phyloP scores from a whole-genome alignment of 2,113 vertebrate genomes.

The Gorilla gorilla region DNA sequence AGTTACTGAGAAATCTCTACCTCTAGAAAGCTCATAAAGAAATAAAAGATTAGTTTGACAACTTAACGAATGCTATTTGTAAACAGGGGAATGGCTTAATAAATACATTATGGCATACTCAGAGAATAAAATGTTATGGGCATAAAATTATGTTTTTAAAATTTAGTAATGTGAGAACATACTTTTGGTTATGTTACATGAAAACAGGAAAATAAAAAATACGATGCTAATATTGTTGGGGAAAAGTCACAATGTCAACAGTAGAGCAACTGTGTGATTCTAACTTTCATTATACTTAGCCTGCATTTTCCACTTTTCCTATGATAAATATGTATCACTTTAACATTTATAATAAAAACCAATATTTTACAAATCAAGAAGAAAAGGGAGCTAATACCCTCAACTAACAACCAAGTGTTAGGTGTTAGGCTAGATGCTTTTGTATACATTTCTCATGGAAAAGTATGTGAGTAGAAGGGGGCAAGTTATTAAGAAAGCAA shows the following conservation, averaged over 20 bases:
- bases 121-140: neutral
- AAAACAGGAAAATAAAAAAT: conserved; percentile 19
- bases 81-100: neutral
- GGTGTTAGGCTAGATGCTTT: neutral
- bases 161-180: neutral
- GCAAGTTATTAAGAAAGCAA: neutral
- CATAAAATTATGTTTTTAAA: conserved; percentile 23
- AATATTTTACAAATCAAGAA: conserved; percentile 26
- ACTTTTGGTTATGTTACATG: neutral
- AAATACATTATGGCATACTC: neutral
- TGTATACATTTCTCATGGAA: neutral
- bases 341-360: neutral
- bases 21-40: neutral
- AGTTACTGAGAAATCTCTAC: neutral
- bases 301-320: conserved; percentile 28
- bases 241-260: neutral
- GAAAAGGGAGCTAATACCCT: conserved; percentile 13
- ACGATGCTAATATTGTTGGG: conserved; percentile 7
- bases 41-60: neutral
- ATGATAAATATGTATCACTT: neutral
- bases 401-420: neutral
- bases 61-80: neutral
- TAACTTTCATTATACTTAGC: neutral
- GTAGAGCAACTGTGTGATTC: neutral
- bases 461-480: neutral